A percentile compares a stretch with the other conserved stretches of the same genome.
Conservation (phyloP, 1,140 invertebrate species). For the Pseudomyrmex pallidus region DNA sequence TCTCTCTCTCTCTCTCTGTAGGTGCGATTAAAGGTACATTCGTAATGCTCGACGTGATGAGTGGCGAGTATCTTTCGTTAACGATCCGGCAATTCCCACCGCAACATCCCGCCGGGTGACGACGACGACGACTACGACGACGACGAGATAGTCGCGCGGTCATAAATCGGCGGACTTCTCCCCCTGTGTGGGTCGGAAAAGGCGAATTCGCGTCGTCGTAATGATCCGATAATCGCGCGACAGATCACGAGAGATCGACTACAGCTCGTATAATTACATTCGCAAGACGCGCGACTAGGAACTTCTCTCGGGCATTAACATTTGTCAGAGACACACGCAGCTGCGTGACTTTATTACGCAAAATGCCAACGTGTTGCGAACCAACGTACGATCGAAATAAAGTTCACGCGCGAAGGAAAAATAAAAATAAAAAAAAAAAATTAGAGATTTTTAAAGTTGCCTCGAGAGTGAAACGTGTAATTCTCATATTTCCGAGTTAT, state of each 20-base stretch:
- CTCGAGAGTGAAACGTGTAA: background rate
- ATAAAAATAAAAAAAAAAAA: background rate
- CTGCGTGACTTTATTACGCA: slow-evolving; percentile 54
- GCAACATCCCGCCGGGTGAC: slow-evolving; percentile 43
- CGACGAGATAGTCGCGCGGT: slow-evolving; percentile 39
- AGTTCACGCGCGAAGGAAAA: background rate
- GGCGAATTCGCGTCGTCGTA: slow-evolving; percentile 20
- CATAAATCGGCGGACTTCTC: slow-evolving; percentile 41
- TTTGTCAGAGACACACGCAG: background rate
- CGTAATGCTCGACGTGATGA: slow-evolving; percentile 54
- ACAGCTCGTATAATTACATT: no score
- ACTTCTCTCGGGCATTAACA: background rate
- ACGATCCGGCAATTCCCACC: slow-evolving; percentile 45
- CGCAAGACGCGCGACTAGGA: slow-evolving; percentile 17
- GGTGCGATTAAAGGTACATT: slow-evolving; percentile 47
- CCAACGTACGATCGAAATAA: background rate
- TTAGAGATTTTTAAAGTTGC: background rate
- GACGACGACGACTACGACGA: slow-evolving; percentile 5
- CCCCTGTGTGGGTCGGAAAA: slow-evolving; percentile 2
- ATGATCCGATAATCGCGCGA: slow-evolving; percentile 15
- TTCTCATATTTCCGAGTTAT: background rate
- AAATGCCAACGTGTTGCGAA: slow-evolving; percentile 35
- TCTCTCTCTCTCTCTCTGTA: slow-evolving; percentile 9
- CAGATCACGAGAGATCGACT: background rate
- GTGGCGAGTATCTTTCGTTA: slow-evolving; percentile 48